Conservation (phyloP, 2,113 vertebrate genomes). For the Hydropotes inermis region DNA sequence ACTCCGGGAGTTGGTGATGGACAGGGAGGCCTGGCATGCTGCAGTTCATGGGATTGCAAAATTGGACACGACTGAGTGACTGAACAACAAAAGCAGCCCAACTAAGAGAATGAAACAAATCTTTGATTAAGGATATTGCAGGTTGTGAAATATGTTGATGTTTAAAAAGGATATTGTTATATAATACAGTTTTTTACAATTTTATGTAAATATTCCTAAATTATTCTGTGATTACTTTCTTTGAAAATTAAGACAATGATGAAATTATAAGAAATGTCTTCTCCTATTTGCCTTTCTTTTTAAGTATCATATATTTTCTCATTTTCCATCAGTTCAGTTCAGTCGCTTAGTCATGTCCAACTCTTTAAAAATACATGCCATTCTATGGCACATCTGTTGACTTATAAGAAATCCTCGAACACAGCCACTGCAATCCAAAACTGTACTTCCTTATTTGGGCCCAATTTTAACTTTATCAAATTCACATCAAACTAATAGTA, state of each 20-base stretch:
- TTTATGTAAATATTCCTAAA: constrained; percentile 60
- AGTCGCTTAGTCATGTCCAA: too few species aligned
- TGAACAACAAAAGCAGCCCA: background rate
- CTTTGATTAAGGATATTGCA: constrained; percentile 49
- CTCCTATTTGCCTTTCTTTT: constrained; percentile 8
- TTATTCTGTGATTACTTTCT: constrained; percentile 39
- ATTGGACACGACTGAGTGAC: rapidly evolving
- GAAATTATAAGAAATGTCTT: constrained; percentile 2
- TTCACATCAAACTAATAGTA: background rate
- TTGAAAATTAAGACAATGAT: constrained; percentile 56
- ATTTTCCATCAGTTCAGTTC: background rate
- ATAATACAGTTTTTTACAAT: constrained; percentile 1
- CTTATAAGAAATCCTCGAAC: background rate
- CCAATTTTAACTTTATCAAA: background rate
- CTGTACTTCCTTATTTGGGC: background rate
- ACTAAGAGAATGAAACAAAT: background rate
- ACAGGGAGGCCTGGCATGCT: background rate
- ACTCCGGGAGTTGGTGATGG: background rate
- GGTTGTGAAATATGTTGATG: constrained; percentile 32
- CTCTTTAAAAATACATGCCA: background rate
- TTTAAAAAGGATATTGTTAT: constrained; percentile 30
- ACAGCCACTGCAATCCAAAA: background rate
- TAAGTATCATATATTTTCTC: constrained; percentile 11
- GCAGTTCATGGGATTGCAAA: background rate
- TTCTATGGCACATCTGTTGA: background rate